Conservation (phyloP, 2,888 invertebrate genomes). For the Drosophila tanythrix region DNA sequence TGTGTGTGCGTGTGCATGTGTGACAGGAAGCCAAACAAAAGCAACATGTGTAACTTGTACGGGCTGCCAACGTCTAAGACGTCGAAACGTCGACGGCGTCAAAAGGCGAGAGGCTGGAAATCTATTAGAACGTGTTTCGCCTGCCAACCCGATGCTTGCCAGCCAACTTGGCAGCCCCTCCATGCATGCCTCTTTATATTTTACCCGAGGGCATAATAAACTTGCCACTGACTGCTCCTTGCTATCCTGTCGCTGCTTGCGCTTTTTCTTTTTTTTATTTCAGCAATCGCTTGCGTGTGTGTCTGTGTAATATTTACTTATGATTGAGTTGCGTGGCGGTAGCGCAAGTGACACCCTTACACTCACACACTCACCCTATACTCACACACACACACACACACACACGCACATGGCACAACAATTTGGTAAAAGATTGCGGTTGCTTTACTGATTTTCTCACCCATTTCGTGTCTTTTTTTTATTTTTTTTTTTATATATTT, state of each 20-base stretch:
- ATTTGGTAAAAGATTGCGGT: slow-evolving; percentile 81
- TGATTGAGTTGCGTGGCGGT: slow-evolving; percentile 77
- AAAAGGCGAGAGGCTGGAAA: slow-evolving; percentile 79
- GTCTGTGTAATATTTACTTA: slow-evolving; percentile 76
- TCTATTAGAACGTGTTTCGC: slow-evolving; percentile 81
- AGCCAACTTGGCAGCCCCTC: slow-evolving; percentile 27
- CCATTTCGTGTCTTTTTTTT: slow-evolving; percentile 60
- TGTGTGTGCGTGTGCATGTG: slow-evolving; percentile 42
- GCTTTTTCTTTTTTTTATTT: slow-evolving; percentile 37
- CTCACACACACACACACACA: slow-evolving; percentile 22
- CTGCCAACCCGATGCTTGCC: slow-evolving; percentile 66
- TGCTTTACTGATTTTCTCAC: slow-evolving; percentile 80
- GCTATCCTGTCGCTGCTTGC: slow-evolving; percentile 29
- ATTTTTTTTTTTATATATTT: not conserved
- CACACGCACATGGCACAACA: slow-evolving; percentile 58
- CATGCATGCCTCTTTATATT: slow-evolving; percentile 70
- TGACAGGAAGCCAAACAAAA: slow-evolving; percentile 83
- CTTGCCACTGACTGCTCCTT: slow-evolving; percentile 62
- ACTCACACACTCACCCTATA: slow-evolving; percentile 21
- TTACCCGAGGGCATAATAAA: slow-evolving; percentile 83
- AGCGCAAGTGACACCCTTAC: slow-evolving; percentile 57
- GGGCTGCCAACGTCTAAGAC: slow-evolving; percentile 50
- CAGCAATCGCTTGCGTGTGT: slow-evolving; percentile 53
- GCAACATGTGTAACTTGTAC: slow-evolving; percentile 80
- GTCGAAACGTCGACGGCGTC: slow-evolving; percentile 28